Conservation (phyloP, 2,113 vertebrate genomes). For the Atrichornis clamosus region DNA sequence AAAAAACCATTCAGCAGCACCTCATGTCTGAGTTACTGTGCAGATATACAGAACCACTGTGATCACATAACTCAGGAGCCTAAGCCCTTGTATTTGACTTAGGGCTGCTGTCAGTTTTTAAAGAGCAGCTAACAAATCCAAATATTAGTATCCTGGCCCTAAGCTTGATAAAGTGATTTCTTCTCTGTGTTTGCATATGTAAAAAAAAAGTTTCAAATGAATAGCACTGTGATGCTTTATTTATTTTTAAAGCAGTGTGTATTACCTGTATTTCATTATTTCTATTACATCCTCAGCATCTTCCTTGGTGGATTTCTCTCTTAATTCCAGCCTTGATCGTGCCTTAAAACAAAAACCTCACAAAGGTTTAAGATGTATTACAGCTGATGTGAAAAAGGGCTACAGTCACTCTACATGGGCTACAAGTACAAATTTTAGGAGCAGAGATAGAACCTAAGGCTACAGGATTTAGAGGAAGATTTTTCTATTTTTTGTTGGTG, state of each 20-base stretch:
- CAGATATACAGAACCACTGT: not conserved
- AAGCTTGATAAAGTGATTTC: not conserved
- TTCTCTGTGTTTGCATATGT: not conserved
- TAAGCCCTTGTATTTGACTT: not conserved
- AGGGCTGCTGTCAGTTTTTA: not conserved
- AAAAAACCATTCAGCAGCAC: not conserved
- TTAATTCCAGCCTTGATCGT: constrained; percentile 90
- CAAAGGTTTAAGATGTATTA: not conserved
- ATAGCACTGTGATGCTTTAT: not conserved
- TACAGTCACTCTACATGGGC: not conserved
- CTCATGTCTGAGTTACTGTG: not conserved
- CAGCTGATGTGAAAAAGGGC: not conserved
- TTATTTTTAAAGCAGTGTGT: not conserved
- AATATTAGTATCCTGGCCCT: not conserved
- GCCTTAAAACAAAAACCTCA: constrained; percentile 71
- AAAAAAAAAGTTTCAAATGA: not conserved
- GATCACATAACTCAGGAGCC: not conserved
- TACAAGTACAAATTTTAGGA: not conserved
- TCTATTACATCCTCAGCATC: constrained; percentile 96
- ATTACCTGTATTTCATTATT: constrained; percentile 98
- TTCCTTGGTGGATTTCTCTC: constrained; percentile 86
- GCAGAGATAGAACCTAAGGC: not conserved
- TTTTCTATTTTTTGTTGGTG: not conserved
- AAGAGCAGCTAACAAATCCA: not conserved
- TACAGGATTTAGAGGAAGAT: not conserved